Conservation (phyloP, 2,797 vertebrate genomes). For the Denticeps clupeoides region DNA sequence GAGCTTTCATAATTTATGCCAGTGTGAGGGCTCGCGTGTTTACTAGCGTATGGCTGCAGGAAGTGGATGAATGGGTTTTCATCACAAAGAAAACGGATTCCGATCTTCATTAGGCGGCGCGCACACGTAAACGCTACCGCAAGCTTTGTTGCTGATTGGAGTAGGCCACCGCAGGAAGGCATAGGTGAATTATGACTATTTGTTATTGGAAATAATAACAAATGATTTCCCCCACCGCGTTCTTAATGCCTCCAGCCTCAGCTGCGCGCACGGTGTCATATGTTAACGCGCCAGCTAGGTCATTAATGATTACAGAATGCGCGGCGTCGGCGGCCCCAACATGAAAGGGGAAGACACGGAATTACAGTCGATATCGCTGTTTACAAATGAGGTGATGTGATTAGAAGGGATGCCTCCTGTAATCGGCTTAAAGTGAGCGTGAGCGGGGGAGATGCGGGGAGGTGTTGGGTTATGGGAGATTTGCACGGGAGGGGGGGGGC, state of each 20-base stretch:
- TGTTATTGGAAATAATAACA: too few species aligned
- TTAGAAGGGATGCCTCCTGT: constrained; percentile 48
- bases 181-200: too few species aligned
- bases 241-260: too few species aligned
- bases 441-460: constrained; percentile 47
- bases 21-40: constrained; percentile 6
- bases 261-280: too few species aligned
- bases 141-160: too few species aligned
- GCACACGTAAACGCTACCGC: too few species aligned
- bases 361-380: constrained; percentile 44
- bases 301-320: too few species aligned
- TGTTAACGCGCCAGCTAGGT: too few species aligned
- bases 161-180: too few species aligned
- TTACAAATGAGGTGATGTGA: constrained; percentile 47
- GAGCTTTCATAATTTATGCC: background rate
- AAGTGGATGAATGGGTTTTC: constrained; percentile 51
- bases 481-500: constrained; percentile 37
- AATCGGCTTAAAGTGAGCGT: constrained; percentile 50
- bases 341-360: constrained; percentile 40
- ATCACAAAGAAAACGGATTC: constrained; percentile 51
- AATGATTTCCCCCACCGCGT: too few species aligned
- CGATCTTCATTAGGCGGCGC: constrained; percentile 46
- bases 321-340: background rate
- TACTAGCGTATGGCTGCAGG: constrained; percentile 35
- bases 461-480: background rate